Evolutionary conservation across 1,140 invertebrate genomes (phyloP), one percentile per base, ranked within the genome.

Genomic region (Halictus rubicundus): DNA sequence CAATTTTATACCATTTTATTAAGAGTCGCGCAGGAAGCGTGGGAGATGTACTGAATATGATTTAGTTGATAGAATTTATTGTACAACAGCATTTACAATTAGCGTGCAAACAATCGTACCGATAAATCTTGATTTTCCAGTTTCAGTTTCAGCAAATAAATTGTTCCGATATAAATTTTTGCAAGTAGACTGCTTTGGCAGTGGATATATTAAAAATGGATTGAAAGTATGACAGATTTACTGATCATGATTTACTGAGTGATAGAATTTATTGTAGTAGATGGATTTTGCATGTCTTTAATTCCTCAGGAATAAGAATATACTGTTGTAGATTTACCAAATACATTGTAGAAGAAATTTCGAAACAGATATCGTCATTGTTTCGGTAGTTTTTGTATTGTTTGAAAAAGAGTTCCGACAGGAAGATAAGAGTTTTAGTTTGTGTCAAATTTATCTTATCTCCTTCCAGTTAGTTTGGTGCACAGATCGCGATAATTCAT

Each of bases 401-500:
- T 12, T 27, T 27, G 10, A 27, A 27, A 27, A 16, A n/a, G 27
- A 27, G 25, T 61, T 14, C 1, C 10, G 49, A 21, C 0, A 0
- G 21, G 2, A 25, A 71, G 32, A 23, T 21, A 23, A n/a, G 6
- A 5, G n/a, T 70, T 70, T 54, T 63, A 27, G 64, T 49, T 57
- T 6, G 0, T 6, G 46, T 54, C 21, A 16, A 71, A 71, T 42
- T 42, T 70, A 54, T n/a, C 63, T 72, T 72, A 72, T 78, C 76
- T 71, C 32, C 19, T 71, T 72, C 46, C 76, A 32, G 21, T 57
- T 39, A 60, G 69, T 46, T 37, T 78, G 59, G 4, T 9, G 19
- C n/a, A 27, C 23, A 8, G 37, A 72, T 63, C 76, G 8, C 23
- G 68, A 78, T 78, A 72, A 64, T 46, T 39, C 23, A 14, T 9